A percentile compares a stretch with the other conserved stretches of the same genome.
These are phyloP conservation scores for Discoglossus pictus DNA, from an alignment of 2,797 vertebrate species.

Conservation along the genomic window DNA sequence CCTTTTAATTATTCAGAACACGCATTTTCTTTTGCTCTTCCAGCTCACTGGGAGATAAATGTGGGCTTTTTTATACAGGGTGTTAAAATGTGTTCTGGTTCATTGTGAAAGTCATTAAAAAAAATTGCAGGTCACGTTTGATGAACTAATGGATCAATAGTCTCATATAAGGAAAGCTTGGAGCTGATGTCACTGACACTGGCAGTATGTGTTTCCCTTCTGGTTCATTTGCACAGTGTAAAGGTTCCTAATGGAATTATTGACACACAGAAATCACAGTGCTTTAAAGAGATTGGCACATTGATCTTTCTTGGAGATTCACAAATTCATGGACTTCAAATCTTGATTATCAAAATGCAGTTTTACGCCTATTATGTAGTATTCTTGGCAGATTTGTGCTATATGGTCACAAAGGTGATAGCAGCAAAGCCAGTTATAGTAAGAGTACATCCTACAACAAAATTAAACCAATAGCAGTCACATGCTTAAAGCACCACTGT, in stretches of 20 bases:
- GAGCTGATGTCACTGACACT: not conserved
- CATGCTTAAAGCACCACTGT: no score
- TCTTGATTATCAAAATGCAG: not conserved
- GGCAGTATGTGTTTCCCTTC: not conserved
- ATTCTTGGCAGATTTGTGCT: no score
- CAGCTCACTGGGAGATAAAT: slow-evolving; percentile 5
- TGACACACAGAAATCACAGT: not conserved
- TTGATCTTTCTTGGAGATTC: slow-evolving; percentile 6
- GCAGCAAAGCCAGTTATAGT: no score
- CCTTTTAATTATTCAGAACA: slow-evolving; percentile 27
- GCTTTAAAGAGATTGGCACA: not conserved
- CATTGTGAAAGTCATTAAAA: slow-evolving; percentile 14
- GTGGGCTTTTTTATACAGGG: not conserved
- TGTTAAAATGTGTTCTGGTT: slow-evolving; percentile 7
- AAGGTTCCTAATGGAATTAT: not conserved
- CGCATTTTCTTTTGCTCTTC: slow-evolving; percentile 7
- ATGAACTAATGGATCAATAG: slow-evolving; percentile 33
- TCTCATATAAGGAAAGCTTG: not conserved
- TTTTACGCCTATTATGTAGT: no score
- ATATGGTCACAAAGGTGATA: no score
- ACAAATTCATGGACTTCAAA: not conserved
- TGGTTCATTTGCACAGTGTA: not conserved
- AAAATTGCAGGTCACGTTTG: slow-evolving; percentile 18
- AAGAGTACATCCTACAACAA: no score
- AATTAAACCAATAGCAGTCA: no score